Evolutionary conservation across 2,113 vertebrate genomes (phyloP).

Genomic region (Callaeas wilsoni): DNA sequence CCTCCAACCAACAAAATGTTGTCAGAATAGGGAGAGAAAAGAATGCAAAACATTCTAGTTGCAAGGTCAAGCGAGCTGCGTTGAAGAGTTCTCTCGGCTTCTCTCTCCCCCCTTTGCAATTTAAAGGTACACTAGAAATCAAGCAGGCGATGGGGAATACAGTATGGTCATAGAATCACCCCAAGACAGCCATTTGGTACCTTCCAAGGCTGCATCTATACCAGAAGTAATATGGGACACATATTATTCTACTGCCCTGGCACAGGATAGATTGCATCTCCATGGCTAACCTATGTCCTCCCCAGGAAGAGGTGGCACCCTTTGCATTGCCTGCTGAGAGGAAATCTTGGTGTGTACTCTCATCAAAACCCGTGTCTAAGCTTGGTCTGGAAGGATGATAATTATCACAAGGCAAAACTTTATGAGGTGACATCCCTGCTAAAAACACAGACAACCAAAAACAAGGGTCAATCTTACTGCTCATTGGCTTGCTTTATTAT

Average conservation of each 20-base stretch:
- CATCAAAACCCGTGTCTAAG: rapidly evolving
- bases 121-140: no score
- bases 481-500: neutral
- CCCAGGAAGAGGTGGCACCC: neutral
- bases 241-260: neutral
- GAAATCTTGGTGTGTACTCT: neutral
- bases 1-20: no score
- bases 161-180: no score
- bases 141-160: no score
- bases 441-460: neutral
- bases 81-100: no score
- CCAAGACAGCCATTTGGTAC: no score
- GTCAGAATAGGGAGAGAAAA: no score
- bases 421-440: neutral
- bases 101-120: no score
- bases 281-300: neutral
- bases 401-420: neutral
- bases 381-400: neutral
- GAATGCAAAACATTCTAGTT: no score
- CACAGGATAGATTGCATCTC: neutral
- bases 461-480: neutral
- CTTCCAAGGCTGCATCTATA: neutral
- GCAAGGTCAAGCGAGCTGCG: no score
- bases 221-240: neutral
- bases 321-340: neutral